These are phyloP conservation scores for Phalloptychus januarius DNA, from an alignment of 2,797 vertebrate genomes.

Conservation along the genomic window DNA sequence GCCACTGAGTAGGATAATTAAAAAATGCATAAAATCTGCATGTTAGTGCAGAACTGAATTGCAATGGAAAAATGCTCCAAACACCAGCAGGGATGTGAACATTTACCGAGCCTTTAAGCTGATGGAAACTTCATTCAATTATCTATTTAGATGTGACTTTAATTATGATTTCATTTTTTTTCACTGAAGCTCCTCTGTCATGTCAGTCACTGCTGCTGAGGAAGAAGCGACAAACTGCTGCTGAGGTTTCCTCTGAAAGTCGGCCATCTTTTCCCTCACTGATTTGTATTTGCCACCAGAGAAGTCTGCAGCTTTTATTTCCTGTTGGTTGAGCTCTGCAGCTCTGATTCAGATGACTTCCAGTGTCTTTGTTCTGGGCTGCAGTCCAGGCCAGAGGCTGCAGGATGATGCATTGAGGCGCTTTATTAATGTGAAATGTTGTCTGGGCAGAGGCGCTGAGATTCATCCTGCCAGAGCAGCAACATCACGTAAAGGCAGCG, in stretches of 20 bases:
- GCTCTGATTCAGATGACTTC: slow-evolving; percentile 70
- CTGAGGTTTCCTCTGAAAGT: slow-evolving; percentile 14
- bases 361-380: slow-evolving; percentile 76
- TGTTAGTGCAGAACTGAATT: not conserved
- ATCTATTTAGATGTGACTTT: slow-evolving; percentile 2
- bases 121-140: not conserved
- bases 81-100: not conserved
- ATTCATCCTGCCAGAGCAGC: slow-evolving; percentile 47
- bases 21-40: not conserved
- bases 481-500: slow-evolving; percentile 46
- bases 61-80: not conserved
- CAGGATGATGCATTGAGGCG: slow-evolving; percentile 63
- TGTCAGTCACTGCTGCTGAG: not conserved
- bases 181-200: not conserved
- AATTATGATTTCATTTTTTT: not conserved
- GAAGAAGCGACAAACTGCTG: slow-evolving; percentile 1
- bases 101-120: not conserved
- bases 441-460: slow-evolving; percentile 45
- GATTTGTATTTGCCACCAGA: slow-evolving; percentile 62
- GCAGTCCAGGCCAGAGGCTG: slow-evolving; percentile 60
- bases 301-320: slow-evolving; percentile 51
- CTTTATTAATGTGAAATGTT: slow-evolving; percentile 69
- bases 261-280: slow-evolving; percentile 29
- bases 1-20: not conserved
- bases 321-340: slow-evolving; percentile 65